Conservation (phyloP, 2,797 vertebrate species). For the Sebastes nivosus region DNA sequence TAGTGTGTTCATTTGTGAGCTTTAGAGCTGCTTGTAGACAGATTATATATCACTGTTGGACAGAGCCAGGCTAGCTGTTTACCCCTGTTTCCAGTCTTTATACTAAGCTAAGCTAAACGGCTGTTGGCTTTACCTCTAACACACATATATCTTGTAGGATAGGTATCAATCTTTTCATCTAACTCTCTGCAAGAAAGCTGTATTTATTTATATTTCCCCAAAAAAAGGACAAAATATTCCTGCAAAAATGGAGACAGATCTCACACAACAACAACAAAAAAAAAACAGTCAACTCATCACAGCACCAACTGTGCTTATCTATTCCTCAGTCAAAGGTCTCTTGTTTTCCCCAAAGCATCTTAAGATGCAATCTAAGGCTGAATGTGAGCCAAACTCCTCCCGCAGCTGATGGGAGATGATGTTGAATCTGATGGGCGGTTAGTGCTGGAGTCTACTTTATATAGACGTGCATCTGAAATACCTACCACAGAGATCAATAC, state of each 20-base stretch:
- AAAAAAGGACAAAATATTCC: conserved; percentile 17
- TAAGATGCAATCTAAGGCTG: conserved; percentile 40
- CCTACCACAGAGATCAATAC: conserved; percentile 56
- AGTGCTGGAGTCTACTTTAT: conserved; percentile 60
- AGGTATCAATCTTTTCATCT: background rate
- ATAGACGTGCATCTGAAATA: conserved; percentile 64
- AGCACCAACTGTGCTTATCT: conserved; percentile 15
- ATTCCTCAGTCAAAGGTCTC: conserved; percentile 20
- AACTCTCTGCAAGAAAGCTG: background rate
- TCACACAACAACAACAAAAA: background rate
- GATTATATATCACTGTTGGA: background rate
- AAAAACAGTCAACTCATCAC: background rate
- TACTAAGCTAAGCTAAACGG: background rate
- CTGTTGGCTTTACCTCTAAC: background rate
- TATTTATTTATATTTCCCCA: background rate
- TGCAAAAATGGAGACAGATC: background rate
- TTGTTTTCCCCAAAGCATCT: conserved; percentile 42
- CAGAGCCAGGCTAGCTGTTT: background rate
- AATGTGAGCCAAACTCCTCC: conserved; percentile 37
- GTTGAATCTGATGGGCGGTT: conserved; percentile 41
- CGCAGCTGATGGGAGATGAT: conserved; percentile 37
- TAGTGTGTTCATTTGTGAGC: background rate
- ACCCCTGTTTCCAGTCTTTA: background rate
- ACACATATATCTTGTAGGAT: background rate
- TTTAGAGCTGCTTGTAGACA: background rate